Percentiles rank a stretch among this genome's conserved stretches.
These are phyloP conservation scores for Chloroceryle amazona DNA, from an alignment of 2,797 vertebrate species.

Conservation along the genomic window DNA sequence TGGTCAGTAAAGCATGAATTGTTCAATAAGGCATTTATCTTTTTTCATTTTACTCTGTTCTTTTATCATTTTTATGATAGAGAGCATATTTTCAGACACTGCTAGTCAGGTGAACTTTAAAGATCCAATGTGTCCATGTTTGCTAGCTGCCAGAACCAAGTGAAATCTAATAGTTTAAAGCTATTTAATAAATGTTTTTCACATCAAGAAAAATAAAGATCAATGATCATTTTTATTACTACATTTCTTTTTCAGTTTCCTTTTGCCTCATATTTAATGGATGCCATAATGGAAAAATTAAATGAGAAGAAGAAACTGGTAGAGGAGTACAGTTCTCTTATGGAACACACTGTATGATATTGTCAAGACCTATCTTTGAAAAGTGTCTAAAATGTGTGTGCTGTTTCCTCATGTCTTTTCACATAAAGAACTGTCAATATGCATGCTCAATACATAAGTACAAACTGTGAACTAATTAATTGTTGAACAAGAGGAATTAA, in stretches of 20 bases:
- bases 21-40: conserved; percentile 86
- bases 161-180: conserved; percentile 73
- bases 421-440: conserved; percentile 46
- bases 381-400: not conserved
- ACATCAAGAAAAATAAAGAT: conserved; percentile 62
- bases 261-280: conserved; percentile 90
- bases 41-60: conserved; percentile 83
- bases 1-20: conserved; percentile 87
- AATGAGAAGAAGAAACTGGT: conserved; percentile 91
- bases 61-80: conserved; percentile 84
- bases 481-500: conserved; percentile 69
- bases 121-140: conserved; percentile 42
- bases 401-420: conserved; percentile 11
- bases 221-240: conserved; percentile 65
- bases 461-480: conserved; percentile 69
- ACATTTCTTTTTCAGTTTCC: conserved; percentile 88
- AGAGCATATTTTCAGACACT: conserved; percentile 75
- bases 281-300: conserved; percentile 92
- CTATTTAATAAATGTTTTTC: conserved; percentile 66
- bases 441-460: conserved; percentile 54
- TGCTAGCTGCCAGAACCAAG: conserved; percentile 63
- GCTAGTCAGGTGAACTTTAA: conserved; percentile 74
- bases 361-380: not conserved
- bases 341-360: conserved; percentile 81
- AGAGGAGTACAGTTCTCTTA: conserved; percentile 88